A percentile compares a stretch with the other conserved stretches of the same genome.
phyloP scores from a whole-genome alignment of 1,140 invertebrate species.

The Globodera rostochiensis region DNA sequence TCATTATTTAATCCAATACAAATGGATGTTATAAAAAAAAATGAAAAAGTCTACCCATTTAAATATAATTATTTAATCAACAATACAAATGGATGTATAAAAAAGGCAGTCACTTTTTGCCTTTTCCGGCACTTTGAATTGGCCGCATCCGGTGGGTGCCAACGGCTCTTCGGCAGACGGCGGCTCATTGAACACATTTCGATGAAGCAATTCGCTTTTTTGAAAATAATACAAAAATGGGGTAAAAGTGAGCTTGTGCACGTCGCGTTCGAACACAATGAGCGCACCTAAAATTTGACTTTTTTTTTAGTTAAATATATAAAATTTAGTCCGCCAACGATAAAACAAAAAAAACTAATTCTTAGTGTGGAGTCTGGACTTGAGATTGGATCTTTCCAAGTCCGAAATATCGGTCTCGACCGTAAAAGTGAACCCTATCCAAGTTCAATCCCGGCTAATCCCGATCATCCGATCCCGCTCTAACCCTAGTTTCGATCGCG shows the following conservation, averaged over 20 bases:
- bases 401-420: too few species aligned
- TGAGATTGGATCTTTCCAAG: too few species aligned
- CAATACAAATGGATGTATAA: neutral
- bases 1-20: too few species aligned
- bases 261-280: neutral
- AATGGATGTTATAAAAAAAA: too few species aligned
- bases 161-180: neutral
- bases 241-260: neutral
- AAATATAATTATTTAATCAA: too few species aligned
- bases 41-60: too few species aligned
- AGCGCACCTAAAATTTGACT: neutral
- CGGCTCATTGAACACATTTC: neutral
- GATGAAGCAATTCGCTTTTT: conserved; percentile 1
- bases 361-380: too few species aligned
- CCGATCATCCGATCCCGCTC: too few species aligned
- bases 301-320: neutral
- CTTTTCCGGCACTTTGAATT: conserved; percentile 7
- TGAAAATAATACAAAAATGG: conserved; percentile 3
- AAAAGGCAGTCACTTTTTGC: neutral
- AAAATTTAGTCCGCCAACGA: neutral
- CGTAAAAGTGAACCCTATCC: too few species aligned
- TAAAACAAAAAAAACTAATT: too few species aligned
- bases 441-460: too few species aligned
- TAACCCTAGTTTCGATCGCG: too few species aligned
- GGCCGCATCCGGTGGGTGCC: neutral